A percentile compares a stretch with the other conserved stretches of the same genome.
These are phyloP conservation scores for Chymomyza caudatula DNA, from an alignment of 2,888 invertebrate species.

Conservation along the genomic window DNA sequence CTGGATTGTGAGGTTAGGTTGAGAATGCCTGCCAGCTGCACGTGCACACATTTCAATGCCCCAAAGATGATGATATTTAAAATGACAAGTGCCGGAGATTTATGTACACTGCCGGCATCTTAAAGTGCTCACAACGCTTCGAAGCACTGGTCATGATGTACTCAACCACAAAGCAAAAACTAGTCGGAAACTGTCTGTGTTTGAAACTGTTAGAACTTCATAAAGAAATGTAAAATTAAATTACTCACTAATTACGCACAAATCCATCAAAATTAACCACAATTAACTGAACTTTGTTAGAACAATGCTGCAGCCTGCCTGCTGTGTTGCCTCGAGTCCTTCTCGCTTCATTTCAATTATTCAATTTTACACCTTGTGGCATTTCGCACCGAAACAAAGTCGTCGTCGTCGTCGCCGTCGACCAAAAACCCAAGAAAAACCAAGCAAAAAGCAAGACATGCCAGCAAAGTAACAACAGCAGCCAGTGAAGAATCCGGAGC, in stretches of 20 bases:
- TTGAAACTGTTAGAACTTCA: neutral
- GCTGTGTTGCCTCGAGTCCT: neutral
- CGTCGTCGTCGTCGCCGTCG: no score
- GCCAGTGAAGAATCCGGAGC: constrained; percentile 1
- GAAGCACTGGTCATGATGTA: neutral
- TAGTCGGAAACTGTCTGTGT: neutral
- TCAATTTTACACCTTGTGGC: constrained; percentile 75
- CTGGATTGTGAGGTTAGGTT: neutral
- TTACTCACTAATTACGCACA: constrained; percentile 70
- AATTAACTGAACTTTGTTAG: constrained; percentile 71
- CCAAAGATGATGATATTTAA: neutral
- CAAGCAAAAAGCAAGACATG: neutral
- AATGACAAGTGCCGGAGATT: neutral
- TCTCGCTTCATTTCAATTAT: constrained; percentile 71
- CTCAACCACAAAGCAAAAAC: neutral
- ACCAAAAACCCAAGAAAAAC: neutral
- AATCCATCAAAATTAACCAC: constrained; percentile 75
- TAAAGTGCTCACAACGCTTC: neutral
- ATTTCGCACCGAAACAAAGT: constrained; percentile 50
- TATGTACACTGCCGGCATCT: neutral
- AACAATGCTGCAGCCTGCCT: constrained; percentile 23
- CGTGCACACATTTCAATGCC: neutral
- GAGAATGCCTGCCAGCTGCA: neutral
- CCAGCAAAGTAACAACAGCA: neutral
- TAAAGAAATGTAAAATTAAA: constrained; percentile 54